Evolutionary conservation across 2,113 vertebrate genomes (phyloP), one percentile per base, ranked within the genome.

Genomic region (Ptilorrhoa leucosticta): DNA sequence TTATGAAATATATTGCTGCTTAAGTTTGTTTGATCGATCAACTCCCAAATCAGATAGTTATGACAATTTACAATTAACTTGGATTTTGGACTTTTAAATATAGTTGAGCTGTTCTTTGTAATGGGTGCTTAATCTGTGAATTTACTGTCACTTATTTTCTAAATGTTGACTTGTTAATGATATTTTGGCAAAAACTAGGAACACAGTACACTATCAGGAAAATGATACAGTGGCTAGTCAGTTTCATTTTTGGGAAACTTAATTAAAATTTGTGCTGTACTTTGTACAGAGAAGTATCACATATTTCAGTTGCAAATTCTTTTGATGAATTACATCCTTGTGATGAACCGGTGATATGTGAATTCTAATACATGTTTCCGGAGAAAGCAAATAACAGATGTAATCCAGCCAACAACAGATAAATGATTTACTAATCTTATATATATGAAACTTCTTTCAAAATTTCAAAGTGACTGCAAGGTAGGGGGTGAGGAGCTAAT

Each of bases 1-100:
- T 96, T 89, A 94, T 98, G 90, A 95, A 98, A 98, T 64, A 96
- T 94, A 96, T 71, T 97, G 51, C 83, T 85, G 78, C 97, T 98
- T 98, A 98, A 98, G 97, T 96, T 97, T 96, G 60, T 97, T 97
- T 98, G 91, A 95, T 95, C 17, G 24, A 97, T 98, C 96, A 98
- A 93, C 96, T 98, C 96, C 96, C 92, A 58, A 94, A 96, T 96
- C 77, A 94, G 87, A 92, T 85, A 96, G 53, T 95, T 90, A 93
- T 73, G 90, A 91, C 94, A 92, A 96, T 95, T 97, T 97, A 87
- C 28, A 97, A 85, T 91, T 75, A 97, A 84, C 40, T 96, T 97
- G 92, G 94, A 87, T 83, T 94, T 68, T 93, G 12, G 45, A 91
- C 81, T 90, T 93, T 90, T 94, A 69, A 73, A 96, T 87, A 76